Base-by-base conservation (phyloP, 2,113 vertebrate species). In the Oncorhynchus mykiss region DNA sequence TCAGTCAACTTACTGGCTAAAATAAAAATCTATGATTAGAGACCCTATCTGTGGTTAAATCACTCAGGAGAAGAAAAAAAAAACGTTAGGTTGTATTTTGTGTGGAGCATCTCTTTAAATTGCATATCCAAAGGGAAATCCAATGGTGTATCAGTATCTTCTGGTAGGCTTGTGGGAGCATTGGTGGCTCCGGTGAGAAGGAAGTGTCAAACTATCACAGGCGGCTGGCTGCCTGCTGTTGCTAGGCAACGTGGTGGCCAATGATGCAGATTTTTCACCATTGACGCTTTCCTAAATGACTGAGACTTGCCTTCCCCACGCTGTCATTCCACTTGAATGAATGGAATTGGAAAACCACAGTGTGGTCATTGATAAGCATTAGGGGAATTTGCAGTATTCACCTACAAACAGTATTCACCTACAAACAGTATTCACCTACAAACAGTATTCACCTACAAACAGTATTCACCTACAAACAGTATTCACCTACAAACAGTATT, bases 201-300 rank as follows among this genome's bases (percentile, higher is more conserved):
- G 54, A 29, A 71, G 74, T 67, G 68, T 27, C 29, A 3, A 27
- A 39, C 18, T 45, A 27, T 22, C 67, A 45, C 9, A 45, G 34
- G 34, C 8, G 20, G 39, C 39, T 49, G 20, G 39, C 39, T 49
- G 71, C 67, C 59, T 69, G 68, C 71, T 78, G 75, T 87, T 85
- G 81, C 83, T 78, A 69, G 75, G 83, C 81, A 83, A 85, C 83
- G 12, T 20, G 25, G 39, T 31, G 39, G 72, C 78, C 20, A 77
- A 70, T 80, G 77, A 80, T 62, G 70, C 74, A 73, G 72, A 71
- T 80, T 80, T 80, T 29, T 80, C 51, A 24, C 22, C 39, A 65
- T 62, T 73, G 76, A 71, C 45, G 75, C 13, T 75, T 71, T 69
- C 64, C 68, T 69, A 45, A 49, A 48, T 73, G 75, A 74, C 59